Conservation (phyloP, 2,888 invertebrate genomes). For the Geophilus truncorum region DNA sequence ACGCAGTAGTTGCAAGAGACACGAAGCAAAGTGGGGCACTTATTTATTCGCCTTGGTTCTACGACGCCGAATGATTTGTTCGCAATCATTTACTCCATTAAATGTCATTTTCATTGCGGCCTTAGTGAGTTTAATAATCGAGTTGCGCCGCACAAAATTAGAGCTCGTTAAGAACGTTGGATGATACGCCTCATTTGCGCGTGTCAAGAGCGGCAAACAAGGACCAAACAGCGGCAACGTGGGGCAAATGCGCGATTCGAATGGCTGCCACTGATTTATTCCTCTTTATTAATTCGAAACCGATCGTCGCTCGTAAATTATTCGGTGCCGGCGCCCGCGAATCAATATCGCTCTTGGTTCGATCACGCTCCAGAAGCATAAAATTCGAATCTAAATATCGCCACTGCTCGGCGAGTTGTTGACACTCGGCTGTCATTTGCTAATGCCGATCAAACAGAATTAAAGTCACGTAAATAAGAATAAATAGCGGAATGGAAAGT, state of each 20-base stretch:
- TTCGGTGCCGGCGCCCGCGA: neutral
- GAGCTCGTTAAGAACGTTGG: conserved; percentile 7
- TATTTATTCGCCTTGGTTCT: no score
- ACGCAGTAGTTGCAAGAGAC: no score
- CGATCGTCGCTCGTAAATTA: neutral
- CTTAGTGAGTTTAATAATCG: conserved; percentile 17
- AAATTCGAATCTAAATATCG: neutral
- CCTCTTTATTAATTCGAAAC: neutral
- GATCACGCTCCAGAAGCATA: neutral
- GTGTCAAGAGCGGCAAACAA: neutral
- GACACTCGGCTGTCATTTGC: neutral
- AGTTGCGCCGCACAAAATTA: neutral
- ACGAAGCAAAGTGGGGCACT: no score
- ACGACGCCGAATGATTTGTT: no score
- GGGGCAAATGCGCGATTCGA: no score
- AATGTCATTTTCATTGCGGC: neutral
- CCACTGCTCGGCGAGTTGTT: neutral
- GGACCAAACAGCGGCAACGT: no score
- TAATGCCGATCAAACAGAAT: neutral
- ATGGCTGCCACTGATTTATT: neutral
- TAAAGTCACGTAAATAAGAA: neutral
- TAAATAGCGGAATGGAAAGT: no score
- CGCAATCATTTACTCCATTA: conserved; percentile 3
- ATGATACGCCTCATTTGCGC: conserved; percentile 1
- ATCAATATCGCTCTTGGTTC: neutral